Percentiles rank a stretch among this genome's conserved stretches.
These are phyloP conservation scores for Tretioscincus oriximinensis DNA, from an alignment of 2,113 vertebrate species.

Conservation along the genomic window DNA sequence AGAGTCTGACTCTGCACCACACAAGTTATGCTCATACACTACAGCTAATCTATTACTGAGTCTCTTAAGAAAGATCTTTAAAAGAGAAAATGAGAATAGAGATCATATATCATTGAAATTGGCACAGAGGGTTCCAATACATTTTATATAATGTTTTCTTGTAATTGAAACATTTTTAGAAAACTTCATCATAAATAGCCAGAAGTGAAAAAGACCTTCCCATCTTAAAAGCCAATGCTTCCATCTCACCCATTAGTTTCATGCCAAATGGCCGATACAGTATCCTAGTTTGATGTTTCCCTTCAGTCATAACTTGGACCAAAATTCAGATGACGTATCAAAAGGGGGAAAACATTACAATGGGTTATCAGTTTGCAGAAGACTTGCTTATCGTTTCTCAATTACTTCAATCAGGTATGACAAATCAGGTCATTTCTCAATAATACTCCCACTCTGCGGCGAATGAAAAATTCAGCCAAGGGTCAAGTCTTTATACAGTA, in stretches of 20 bases:
- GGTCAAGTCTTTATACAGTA: not conserved
- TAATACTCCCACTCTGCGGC: no score
- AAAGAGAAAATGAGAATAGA: no score
- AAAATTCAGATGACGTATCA: constrained; percentile 39
- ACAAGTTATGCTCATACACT: not conserved
- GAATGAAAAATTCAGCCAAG: not conserved
- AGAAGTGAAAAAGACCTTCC: constrained; percentile 16
- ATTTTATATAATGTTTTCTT: not conserved
- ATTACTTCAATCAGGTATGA: not conserved
- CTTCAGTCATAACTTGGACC: not conserved
- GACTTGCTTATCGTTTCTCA: not conserved
- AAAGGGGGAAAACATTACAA: constrained; percentile 54
- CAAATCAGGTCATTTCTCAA: not conserved
- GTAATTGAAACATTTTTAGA: constrained; percentile 5
- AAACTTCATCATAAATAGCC: constrained; percentile 33
- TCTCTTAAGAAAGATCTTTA: no score
- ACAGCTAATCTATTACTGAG: no score
- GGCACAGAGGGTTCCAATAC: constrained; percentile 42
- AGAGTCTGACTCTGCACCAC: constrained; percentile 48
- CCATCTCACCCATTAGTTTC: constrained; percentile 30
- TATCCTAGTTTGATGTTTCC: constrained; percentile 44
- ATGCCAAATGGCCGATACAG: constrained; percentile 33
- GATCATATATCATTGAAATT: constrained; percentile 19
- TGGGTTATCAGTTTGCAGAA: constrained; percentile 23
- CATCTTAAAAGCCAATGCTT: constrained; percentile 29